Conservation (phyloP, 2,797 vertebrate species). For the Acrossocheilus fasciatus region DNA sequence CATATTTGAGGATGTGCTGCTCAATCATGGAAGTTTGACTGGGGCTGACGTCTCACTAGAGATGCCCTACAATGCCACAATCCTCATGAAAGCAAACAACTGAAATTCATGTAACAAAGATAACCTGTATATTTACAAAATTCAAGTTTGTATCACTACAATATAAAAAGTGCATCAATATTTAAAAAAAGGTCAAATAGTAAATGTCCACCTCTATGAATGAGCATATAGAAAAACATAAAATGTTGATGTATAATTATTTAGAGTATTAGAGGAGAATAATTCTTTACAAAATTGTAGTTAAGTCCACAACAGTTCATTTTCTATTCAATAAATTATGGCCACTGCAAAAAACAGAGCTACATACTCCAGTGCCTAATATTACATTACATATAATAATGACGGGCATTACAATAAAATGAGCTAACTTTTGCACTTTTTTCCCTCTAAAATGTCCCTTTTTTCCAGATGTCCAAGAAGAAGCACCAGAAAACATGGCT, state of each 20-base stretch:
- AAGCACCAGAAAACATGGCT: slow-evolving; percentile 66
- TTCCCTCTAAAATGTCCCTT: slow-evolving; percentile 60
- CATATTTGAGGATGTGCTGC: slow-evolving; percentile 62
- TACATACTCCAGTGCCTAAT: slow-evolving; percentile 64
- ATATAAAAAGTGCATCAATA: slow-evolving; percentile 84
- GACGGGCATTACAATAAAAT: slow-evolving; percentile 37
- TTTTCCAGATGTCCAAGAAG: slow-evolving; percentile 62
- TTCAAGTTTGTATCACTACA: slow-evolving; percentile 83
- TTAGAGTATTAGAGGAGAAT: slow-evolving; percentile 44
- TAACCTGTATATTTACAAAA: slow-evolving; percentile 80
- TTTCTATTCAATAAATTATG: slow-evolving; percentile 62
- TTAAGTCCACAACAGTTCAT: slow-evolving; percentile 41
- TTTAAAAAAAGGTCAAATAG: slow-evolving; percentile 52
- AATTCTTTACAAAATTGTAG: slow-evolving; percentile 26
- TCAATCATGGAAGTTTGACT: slow-evolving; percentile 54
- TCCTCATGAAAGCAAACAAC: slow-evolving; percentile 62
- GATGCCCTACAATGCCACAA: slow-evolving; percentile 69
- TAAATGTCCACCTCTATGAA: slow-evolving; percentile 61
- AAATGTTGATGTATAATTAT: slow-evolving; percentile 39
- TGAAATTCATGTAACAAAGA: slow-evolving; percentile 68
- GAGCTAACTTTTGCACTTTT: slow-evolving; percentile 53
- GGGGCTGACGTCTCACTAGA: slow-evolving; percentile 55
- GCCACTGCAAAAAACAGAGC: slow-evolving; percentile 55
- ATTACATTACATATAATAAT: slow-evolving; percentile 48
- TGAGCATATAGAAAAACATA: slow-evolving; percentile 38